These are phyloP conservation scores for Cheilosia scutellata DNA, from an alignment of 2,888 invertebrate genomes.

Conservation along the genomic window DNA sequence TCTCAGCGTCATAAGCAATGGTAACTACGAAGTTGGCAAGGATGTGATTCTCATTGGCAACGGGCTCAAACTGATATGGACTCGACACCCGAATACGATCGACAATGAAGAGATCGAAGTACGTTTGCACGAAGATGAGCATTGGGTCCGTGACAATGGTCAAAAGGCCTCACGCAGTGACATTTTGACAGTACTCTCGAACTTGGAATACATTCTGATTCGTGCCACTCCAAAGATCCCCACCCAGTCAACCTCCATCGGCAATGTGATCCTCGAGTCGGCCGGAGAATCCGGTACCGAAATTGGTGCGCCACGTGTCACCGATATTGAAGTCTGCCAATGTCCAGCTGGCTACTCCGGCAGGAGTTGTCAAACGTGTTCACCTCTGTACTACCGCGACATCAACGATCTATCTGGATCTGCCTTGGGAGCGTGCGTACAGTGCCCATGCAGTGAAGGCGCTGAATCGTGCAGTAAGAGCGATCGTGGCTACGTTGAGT, in stretches of 20 bases:
- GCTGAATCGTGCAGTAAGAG: constrained; percentile 87
- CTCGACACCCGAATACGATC: constrained; percentile 77
- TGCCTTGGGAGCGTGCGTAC: constrained; percentile 84
- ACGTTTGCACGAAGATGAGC: constrained; percentile 87
- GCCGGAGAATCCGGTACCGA: constrained; percentile 85
- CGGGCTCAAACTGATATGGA: constrained; percentile 91
- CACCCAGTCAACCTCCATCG: constrained; percentile 86
- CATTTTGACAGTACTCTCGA: constrained; percentile 93
- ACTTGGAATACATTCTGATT: constrained; percentile 92
- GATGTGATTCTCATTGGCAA: constrained; percentile 94
- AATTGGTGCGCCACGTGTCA: constrained; percentile 87
- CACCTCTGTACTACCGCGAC: constrained; percentile 89
- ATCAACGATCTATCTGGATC: constrained; percentile 83
- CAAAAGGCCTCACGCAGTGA: constrained; percentile 90
- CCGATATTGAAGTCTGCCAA: constrained; percentile 92
- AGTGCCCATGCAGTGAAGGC: constrained; percentile 90
- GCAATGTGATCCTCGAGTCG: constrained; percentile 94
- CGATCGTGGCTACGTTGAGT: constrained; percentile 86
- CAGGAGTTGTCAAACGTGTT: constrained; percentile 92
- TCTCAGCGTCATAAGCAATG: constrained; percentile 88
- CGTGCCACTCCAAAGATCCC: constrained; percentile 89
- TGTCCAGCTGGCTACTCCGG: constrained; percentile 93
- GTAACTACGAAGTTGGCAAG: constrained; percentile 87
- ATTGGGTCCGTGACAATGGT: constrained; percentile 87
- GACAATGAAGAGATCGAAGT: constrained; percentile 84